Evolutionary conservation across 2,888 invertebrate genomes (phyloP), one percentile per base, ranked within the genome.

Genomic region (Hirtodrosophila cameraria): DNA sequence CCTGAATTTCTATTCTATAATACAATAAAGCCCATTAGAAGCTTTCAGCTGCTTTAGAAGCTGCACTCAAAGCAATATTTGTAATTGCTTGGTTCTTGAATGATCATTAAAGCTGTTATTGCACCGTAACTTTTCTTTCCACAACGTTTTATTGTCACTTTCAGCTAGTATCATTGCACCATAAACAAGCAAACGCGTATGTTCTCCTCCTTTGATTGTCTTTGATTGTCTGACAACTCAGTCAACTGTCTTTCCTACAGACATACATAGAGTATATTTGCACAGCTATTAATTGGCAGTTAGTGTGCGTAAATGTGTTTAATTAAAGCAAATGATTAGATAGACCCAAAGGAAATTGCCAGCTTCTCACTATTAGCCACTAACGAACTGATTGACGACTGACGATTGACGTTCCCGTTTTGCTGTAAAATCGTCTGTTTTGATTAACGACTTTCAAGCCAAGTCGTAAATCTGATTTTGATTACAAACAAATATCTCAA

Each of bases 291-390:
- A 70, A 75, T 70, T 60, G 53, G 9, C 55, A 50, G 75, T 70
- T 59, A 53, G 55, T 63, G 59, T 63, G 54, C 60, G 65, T 35
- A 49, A 64, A 63, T 75, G 52, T 45, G 63, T 59, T 65, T 71
- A 73, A 73, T 71, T 71, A 66, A 48, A 27, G 46, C 65, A 54
- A 59, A 31, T 49, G 61, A 65, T 75, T 66, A 58, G 75, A 75
- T 61, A 52, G 61, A 35, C 39, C 31, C 13, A 54, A 64, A 52
- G 60, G 60, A 75, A 70, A 54, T 75, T 42, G 45, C 53, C 35
- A 59, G 25, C 35, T 25, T 41, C 16, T 16, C 25, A 33, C 58
- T 58, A 33, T 41, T 48, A 8, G 9, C 20, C 23, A 23, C 46
- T 52, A 75, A 75, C 64, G 53, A 63, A 55, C 73, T 70, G 66